Conservation (phyloP, 2,888 invertebrate species). For the Volucella inflata region DNA sequence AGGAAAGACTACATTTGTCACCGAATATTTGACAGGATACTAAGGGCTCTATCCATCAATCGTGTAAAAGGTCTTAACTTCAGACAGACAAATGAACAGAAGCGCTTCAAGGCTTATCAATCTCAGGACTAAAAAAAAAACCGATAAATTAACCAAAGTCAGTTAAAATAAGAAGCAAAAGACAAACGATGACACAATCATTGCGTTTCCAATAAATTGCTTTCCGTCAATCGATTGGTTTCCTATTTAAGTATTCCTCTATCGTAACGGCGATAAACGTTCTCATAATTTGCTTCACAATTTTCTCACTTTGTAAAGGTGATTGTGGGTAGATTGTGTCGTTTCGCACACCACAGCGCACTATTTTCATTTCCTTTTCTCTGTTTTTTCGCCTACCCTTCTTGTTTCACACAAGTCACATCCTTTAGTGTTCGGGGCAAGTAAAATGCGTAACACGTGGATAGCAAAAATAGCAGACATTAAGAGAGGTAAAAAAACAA, state of each 20-base stretch:
- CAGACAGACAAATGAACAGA: no score
- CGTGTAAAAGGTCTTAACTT: no score
- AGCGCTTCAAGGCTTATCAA: no score
- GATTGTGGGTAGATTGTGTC: constrained; percentile 3
- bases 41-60: no score
- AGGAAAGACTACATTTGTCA: no score
- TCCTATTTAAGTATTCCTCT: not conserved
- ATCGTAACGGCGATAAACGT: constrained; percentile 14
- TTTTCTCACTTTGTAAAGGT: constrained; percentile 28
- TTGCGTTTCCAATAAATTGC: constrained; percentile 12
- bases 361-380: no score
- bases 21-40: no score
- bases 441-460: constrained; percentile 49
- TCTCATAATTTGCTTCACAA: constrained; percentile 28
- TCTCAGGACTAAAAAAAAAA: no score
- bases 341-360: not conserved
- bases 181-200: constrained; percentile 25
- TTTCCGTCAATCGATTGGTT: not conserved
- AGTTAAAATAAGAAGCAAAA: not conserved
- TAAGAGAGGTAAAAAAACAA: constrained; percentile 4
- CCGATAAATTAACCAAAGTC: not conserved
- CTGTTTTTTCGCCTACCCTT: no score
- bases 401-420: not conserved
- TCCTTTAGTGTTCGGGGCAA: not conserved
- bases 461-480: not conserved